Conservation (phyloP, 2,113 vertebrate genomes). For the human region DNA sequence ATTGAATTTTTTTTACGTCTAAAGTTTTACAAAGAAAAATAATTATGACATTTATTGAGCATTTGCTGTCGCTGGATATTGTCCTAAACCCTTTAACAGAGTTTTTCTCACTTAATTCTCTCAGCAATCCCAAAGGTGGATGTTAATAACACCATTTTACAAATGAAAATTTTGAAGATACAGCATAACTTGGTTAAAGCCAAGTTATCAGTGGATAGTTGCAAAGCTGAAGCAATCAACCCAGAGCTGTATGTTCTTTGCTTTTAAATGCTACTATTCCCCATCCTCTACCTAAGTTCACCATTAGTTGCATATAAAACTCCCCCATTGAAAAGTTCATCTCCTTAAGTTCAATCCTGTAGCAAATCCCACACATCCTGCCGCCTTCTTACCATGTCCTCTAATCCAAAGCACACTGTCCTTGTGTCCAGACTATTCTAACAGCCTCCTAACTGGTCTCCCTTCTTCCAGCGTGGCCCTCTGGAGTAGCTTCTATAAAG, state of each 20-base stretch:
- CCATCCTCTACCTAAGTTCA: background rate
- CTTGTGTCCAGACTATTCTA: background rate
- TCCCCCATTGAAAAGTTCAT: background rate
- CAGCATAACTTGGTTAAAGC: background rate
- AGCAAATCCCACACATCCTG: background rate
- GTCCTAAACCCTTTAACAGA: background rate
- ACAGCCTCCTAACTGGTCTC: background rate
- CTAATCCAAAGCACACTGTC: background rate
- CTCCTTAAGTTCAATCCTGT: background rate
- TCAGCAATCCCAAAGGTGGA: background rate
- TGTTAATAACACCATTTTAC: background rate
- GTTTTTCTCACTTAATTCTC: constrained; percentile 22
- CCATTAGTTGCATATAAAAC: background rate
- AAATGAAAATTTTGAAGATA: background rate
- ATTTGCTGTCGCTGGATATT: background rate
- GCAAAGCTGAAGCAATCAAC: background rate
- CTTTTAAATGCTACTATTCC: background rate
- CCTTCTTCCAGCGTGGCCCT: background rate
- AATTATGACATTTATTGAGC: background rate
- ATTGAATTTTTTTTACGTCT: background rate
- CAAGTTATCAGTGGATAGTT: background rate
- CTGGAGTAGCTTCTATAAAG: background rate
- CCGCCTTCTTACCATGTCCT: background rate
- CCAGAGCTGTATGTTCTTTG: background rate
- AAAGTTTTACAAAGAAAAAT: background rate